phyloP scores from a whole-genome alignment of 2,113 vertebrate species.

The Salvelinus fontinalis region DNA sequence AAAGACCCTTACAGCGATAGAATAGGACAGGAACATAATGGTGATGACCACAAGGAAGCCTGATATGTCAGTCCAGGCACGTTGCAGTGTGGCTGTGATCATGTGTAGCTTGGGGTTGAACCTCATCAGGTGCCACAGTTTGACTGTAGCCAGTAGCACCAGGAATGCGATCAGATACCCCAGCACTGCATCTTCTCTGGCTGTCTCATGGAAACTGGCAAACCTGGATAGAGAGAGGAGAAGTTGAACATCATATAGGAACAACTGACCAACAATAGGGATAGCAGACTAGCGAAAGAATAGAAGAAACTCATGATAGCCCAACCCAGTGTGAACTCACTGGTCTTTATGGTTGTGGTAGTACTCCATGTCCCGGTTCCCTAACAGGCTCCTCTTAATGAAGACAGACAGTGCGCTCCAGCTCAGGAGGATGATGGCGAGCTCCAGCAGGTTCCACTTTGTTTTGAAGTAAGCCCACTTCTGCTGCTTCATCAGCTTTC shows the following conservation, averaged over 20 bases:
- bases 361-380: slow-evolving; percentile 78
- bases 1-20: slow-evolving; percentile 83
- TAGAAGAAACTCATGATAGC: background rate
- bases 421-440: slow-evolving; percentile 86
- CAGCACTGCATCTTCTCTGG: slow-evolving; percentile 82
- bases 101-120: slow-evolving; percentile 92
- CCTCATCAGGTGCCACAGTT: slow-evolving; percentile 93
- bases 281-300: no score
- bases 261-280: background rate
- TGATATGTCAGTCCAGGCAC: slow-evolving; percentile 93
- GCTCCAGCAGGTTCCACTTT: slow-evolving; percentile 90
- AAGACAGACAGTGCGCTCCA: slow-evolving; percentile 89
- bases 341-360: slow-evolving; percentile 74
- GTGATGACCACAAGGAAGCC: slow-evolving; percentile 86
- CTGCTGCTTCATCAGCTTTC: slow-evolving; percentile 80
- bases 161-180: slow-evolving; percentile 93
- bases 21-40: slow-evolving; percentile 92
- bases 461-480: slow-evolving; percentile 85
- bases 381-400: slow-evolving; percentile 84
- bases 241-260: background rate
- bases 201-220: slow-evolving; percentile 88
- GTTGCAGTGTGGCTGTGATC: slow-evolving; percentile 87
- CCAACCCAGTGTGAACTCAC: slow-evolving; percentile 66
- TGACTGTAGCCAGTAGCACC: slow-evolving; percentile 89
- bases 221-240: slow-evolving; percentile 66